These are phyloP conservation scores for Channa maculata DNA, from an alignment of 2,113 vertebrate species.

Conservation along the genomic window DNA sequence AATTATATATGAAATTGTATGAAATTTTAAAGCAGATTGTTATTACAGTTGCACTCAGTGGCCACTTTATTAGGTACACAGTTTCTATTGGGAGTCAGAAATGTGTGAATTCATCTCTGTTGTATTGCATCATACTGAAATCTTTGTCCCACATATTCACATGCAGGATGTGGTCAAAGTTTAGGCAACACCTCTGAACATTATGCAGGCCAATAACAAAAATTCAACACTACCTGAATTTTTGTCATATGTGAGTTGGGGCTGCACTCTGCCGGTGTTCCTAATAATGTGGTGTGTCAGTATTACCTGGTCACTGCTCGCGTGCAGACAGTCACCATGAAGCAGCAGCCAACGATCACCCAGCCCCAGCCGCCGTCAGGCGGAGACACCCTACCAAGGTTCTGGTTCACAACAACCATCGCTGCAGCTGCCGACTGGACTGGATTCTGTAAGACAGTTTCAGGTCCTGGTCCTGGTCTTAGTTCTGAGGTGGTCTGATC, in stretches of 20 bases:
- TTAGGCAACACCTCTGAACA: neutral
- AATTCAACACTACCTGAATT: no score
- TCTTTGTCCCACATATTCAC: no score
- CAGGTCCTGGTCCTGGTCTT: neutral
- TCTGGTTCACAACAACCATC: conserved; percentile 40
- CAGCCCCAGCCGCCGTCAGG: conserved; percentile 65
- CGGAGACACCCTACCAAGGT: accelerated
- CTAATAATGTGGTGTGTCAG: conserved; percentile 7
- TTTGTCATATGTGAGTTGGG: no score
- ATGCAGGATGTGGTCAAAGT: neutral
- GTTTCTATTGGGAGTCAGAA: no score
- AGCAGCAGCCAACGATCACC: conserved; percentile 65
- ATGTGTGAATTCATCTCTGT: no score
- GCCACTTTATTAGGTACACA: no score
- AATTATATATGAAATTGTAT: no score
- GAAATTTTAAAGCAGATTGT: no score
- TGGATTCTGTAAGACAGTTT: neutral
- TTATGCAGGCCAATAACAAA: no score
- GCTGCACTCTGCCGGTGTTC: no score
- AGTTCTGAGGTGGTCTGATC: neutral
- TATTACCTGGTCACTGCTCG: conserved; percentile 72
- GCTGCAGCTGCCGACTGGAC: neutral
- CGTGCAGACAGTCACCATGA: conserved; percentile 72
- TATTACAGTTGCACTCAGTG: no score
- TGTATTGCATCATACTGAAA: no score